Conservation (phyloP, 2,888 invertebrate species). For the Mactromeris polynyma region DNA sequence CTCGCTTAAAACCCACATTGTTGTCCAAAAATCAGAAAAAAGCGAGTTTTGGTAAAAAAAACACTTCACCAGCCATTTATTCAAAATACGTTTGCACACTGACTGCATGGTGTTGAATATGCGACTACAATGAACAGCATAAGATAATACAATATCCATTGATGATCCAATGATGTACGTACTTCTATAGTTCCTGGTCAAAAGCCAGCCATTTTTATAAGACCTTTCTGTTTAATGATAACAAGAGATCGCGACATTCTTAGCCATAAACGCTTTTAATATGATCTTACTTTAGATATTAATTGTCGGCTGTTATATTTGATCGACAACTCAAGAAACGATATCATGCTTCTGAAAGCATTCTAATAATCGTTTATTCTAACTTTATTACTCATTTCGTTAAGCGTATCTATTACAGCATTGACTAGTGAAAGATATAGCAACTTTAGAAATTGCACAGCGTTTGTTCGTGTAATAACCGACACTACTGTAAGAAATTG, state of each 20-base stretch:
- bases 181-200: not conserved
- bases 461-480: conserved; percentile 57
- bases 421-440: not conserved
- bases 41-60: too few relatives aligned
- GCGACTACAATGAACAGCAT: too few relatives aligned
- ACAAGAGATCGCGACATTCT: not conserved
- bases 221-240: not conserved
- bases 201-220: not conserved
- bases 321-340: not conserved
- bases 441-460: conserved; percentile 1
- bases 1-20: too few relatives aligned
- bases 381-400: conserved; percentile 13
- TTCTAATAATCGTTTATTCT: not conserved
- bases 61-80: too few relatives aligned
- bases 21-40: too few relatives aligned
- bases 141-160: too few relatives aligned
- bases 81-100: too few relatives aligned
- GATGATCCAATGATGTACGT: too few relatives aligned
- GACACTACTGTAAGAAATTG: conserved; percentile 52
- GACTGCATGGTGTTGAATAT: too few relatives aligned
- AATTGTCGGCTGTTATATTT: not conserved
- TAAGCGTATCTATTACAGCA: conserved; percentile 4
- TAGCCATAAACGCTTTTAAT: not conserved
- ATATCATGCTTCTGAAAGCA: not conserved
- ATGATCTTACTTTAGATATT: not conserved